phyloP scores from a whole-genome alignment of 2,113 vertebrate genomes.

The Sander lucioperca region DNA sequence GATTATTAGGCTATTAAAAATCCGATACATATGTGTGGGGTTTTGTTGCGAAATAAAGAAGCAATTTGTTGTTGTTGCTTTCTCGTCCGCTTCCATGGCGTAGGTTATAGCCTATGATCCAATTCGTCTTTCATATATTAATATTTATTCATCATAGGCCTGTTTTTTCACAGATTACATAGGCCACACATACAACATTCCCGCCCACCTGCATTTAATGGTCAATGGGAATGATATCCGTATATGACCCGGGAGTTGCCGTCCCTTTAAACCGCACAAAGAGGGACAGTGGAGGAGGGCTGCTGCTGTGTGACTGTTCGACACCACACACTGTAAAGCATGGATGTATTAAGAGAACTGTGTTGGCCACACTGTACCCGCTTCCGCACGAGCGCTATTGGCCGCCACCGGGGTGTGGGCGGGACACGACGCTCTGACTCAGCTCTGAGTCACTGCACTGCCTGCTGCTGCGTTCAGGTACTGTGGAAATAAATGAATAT shows the following conservation, averaged over 20 bases:
- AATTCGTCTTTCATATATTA: background rate
- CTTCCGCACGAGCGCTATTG: constrained; percentile 65
- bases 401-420: constrained; percentile 72
- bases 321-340: no score
- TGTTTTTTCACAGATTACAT: background rate
- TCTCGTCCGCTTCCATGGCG: no score
- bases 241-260: background rate
- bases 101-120: no score
- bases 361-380: constrained; percentile 1
- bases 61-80: no score
- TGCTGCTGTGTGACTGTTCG: constrained; percentile 41
- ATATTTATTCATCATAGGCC: background rate
- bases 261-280: constrained; percentile 45
- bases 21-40: no score
- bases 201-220: constrained; percentile 18
- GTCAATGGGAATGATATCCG: constrained; percentile 1
- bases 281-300: background rate
- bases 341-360: no score
- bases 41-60: no score
- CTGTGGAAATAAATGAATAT: background rate
- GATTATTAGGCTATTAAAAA: no score
- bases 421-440: constrained; percentile 71
- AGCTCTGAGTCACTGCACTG: constrained; percentile 71
- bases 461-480: constrained; percentile 30
- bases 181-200: background rate